These are phyloP conservation scores for Drosophila busckii DNA, from an alignment of 1,140 invertebrate species.

Conservation along the genomic window DNA sequence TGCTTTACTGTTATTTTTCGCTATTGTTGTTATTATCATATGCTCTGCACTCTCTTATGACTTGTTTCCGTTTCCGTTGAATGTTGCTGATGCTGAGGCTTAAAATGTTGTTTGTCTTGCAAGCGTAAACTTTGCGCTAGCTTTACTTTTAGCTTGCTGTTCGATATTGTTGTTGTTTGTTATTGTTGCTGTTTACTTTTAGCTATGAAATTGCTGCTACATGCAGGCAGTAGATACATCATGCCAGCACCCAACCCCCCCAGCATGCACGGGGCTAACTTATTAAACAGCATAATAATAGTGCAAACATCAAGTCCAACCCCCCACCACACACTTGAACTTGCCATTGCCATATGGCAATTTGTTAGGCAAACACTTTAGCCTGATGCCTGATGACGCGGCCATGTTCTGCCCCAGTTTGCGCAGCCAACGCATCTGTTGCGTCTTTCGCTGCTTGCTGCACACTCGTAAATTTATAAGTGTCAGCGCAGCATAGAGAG, in stretches of 20 bases:
- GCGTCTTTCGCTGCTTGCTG: slow-evolving; percentile 24
- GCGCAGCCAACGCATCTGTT: slow-evolving; percentile 34
- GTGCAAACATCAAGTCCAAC: slow-evolving; percentile 33
- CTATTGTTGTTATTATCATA: too few relatives aligned
- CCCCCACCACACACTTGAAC: neutral
- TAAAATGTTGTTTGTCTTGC: too few relatives aligned
- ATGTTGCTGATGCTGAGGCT: neutral
- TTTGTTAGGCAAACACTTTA: slow-evolving; percentile 48
- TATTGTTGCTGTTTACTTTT: slow-evolving; percentile 43
- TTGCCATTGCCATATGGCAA: slow-evolving; percentile 29
- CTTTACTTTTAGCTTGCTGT: too few relatives aligned
- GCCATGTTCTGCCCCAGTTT: neutral
- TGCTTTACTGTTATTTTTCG: too few relatives aligned
- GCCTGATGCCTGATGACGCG: neutral
- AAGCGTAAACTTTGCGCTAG: too few relatives aligned
- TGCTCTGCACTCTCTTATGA: slow-evolving; percentile 48
- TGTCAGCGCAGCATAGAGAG: slow-evolving; percentile 32
- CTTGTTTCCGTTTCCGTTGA: slow-evolving; percentile 54
- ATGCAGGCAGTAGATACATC: neutral
- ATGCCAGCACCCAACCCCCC: slow-evolving; percentile 18
- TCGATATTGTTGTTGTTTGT: slow-evolving; percentile 1
- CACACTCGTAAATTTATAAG: slow-evolving; percentile 58
- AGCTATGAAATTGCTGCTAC: slow-evolving; percentile 21
- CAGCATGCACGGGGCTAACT: slow-evolving; percentile 38
- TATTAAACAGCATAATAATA: slow-evolving; percentile 64